Percentiles rank a stretch among this genome's conserved stretches.
Conservation (phyloP, 2,797 vertebrate species). For the Phataginus tricuspis region DNA sequence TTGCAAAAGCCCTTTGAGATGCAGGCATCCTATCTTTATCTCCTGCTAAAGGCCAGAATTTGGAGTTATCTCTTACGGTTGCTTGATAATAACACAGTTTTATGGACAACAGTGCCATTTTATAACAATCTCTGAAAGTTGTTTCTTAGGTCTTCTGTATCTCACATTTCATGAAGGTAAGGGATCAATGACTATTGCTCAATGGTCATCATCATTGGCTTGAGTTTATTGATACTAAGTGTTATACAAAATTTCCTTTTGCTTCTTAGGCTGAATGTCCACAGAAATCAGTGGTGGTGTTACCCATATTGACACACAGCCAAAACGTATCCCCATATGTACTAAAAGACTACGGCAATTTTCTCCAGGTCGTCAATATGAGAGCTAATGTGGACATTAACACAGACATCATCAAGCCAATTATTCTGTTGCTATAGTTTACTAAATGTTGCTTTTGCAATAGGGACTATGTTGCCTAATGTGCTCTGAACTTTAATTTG, state of each 20-base stretch:
- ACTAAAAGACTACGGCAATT: neutral
- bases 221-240: neutral
- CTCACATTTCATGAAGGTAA: neutral
- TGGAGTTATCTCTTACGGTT: neutral
- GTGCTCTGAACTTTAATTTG: constrained; percentile 6
- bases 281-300: neutral
- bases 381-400: neutral
- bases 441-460: constrained; percentile 16
- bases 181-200: neutral
- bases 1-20: neutral
- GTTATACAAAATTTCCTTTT: neutral
- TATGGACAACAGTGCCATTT: neutral
- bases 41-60: neutral
- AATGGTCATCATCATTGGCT: neutral
- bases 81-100: neutral
- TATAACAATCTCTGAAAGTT: neutral
- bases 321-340: neutral
- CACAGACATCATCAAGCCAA: neutral
- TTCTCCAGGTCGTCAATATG: neutral
- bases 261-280: neutral
- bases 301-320: neutral
- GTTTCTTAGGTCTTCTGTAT: neutral
- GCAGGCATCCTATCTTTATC: neutral
- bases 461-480: neutral
- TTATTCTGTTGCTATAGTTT: neutral